These are phyloP conservation scores for Cerastis leucographa DNA, from an alignment of 2,888 invertebrate species.

Conservation along the genomic window DNA sequence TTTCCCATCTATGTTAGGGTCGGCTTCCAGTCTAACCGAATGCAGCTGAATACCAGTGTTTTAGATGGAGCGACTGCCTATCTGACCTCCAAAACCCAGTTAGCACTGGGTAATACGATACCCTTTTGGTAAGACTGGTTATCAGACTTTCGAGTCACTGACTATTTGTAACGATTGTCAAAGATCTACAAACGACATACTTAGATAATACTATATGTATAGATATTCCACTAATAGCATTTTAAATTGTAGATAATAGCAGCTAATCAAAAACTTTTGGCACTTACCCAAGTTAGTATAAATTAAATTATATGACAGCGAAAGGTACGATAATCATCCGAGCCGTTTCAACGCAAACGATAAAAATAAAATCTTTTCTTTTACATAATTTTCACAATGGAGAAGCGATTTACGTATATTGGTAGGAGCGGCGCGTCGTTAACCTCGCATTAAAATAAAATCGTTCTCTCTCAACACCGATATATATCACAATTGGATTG, in stretches of 20 bases:
- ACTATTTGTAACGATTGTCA: no score
- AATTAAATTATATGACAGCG: conserved; percentile 43
- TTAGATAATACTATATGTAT: not conserved
- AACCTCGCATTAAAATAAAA: conserved; percentile 55
- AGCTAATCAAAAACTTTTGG: conserved; percentile 24
- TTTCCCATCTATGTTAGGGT: no score
- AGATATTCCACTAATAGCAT: not conserved
- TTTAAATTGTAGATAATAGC: conserved; percentile 3
- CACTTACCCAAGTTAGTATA: conserved; percentile 13
- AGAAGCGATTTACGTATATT: conserved; percentile 49
- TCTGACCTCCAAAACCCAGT: no score
- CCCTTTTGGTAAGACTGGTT: no score
- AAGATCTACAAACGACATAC: not conserved
- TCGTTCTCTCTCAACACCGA: conserved; percentile 37
- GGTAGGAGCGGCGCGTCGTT: conserved; percentile 45
- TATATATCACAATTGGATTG: conserved; percentile 58
- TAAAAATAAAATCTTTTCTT: conserved; percentile 52
- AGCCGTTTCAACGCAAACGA: conserved; percentile 25
- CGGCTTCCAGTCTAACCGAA: no score
- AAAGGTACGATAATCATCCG: conserved; percentile 48
- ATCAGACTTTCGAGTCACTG: no score
- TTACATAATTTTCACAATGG: conserved; percentile 47
- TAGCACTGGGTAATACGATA: no score
- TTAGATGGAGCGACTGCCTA: no score
- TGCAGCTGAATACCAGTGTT: no score